Evolutionary conservation across 1,140 invertebrate genomes (phyloP).

Genomic region (Drosophila tropicalis): DNA sequence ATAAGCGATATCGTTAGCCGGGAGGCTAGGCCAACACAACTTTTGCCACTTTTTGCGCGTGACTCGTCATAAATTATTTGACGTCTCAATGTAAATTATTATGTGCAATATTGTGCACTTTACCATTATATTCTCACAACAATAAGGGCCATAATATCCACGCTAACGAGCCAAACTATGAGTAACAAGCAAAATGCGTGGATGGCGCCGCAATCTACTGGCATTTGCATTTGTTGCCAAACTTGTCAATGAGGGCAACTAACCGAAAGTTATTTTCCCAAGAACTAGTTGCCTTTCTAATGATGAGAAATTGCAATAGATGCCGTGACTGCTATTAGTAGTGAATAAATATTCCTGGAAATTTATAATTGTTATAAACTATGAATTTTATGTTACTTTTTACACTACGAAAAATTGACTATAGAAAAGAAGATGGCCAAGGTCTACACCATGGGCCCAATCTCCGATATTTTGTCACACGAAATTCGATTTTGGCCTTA

Average conservation of each 20-base stretch:
- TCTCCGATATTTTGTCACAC: too few relatives aligned
- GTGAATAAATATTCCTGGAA: not conserved
- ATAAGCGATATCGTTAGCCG: too few relatives aligned
- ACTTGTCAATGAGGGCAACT: conserved; percentile 54
- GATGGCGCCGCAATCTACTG: not conserved
- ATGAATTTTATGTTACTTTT: too few relatives aligned
- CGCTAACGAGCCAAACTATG: conserved; percentile 61
- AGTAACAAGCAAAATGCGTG: conserved; percentile 19
- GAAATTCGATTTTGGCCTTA: too few relatives aligned
- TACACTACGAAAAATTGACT: too few relatives aligned
- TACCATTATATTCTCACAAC: conserved; percentile 37
- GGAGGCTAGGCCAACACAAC: not conserved
- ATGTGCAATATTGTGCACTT: conserved; percentile 72
- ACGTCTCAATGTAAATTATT: conserved; percentile 55
- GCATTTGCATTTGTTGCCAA: conserved; percentile 33
- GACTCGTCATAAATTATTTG: conserved; percentile 76
- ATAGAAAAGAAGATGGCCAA: too few relatives aligned
- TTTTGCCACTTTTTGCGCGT: conserved; percentile 36
- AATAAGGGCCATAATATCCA: conserved; percentile 29
- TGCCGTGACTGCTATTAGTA: not conserved
- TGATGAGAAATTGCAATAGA: conserved; percentile 71
- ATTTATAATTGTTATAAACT: not conserved
- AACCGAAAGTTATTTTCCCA: not conserved
- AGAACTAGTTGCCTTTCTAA: conserved; percentile 39
- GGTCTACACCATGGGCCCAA: too few relatives aligned